Evolutionary conservation across 2,888 invertebrate species (phyloP).

Genomic region (Dendrolimus houi): DNA sequence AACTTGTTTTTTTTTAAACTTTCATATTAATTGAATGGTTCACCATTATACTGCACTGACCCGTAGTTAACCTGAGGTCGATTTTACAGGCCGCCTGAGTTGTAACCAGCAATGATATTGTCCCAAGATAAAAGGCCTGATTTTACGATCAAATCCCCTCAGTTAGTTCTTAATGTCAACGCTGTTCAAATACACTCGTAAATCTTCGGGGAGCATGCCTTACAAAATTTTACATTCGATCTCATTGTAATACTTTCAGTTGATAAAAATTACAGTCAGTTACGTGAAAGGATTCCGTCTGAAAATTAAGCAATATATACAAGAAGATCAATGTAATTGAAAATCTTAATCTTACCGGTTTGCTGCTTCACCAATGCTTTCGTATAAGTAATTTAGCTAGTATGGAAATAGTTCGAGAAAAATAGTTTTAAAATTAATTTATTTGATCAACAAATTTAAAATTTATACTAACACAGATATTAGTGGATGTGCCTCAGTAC

Average conservation of each 20-base stretch:
- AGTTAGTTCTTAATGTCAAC: conserved; percentile 67
- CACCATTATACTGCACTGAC: no score
- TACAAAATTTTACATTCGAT: conserved; percentile 6
- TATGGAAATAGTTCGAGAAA: neutral
- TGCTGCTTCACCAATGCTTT: neutral
- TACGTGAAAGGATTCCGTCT: neutral
- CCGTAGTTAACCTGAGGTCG: conserved; percentile 50
- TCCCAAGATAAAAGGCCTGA: conserved; percentile 60
- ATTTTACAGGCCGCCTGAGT: conserved; percentile 59
- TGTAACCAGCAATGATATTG: conserved; percentile 62
- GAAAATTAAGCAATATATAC: neutral
- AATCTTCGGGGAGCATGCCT: conserved; percentile 63
- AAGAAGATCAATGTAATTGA: neutral
- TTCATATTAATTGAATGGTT: no score
- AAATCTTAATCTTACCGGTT: neutral
- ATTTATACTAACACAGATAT: no score
- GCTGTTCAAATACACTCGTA: conserved; percentile 73
- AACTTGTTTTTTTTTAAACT: no score
- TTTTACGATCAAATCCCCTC: conserved; percentile 69
- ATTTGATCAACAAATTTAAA: neutral
- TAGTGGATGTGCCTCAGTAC: no score
- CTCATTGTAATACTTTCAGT: neutral
- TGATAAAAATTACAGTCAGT: neutral
- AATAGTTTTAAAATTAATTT: neutral
- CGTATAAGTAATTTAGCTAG: neutral